Evolutionary conservation across 2,113 vertebrate species (phyloP), one percentile per base, ranked within the genome.

Genomic region (Heloderma charlesbogerti): DNA sequence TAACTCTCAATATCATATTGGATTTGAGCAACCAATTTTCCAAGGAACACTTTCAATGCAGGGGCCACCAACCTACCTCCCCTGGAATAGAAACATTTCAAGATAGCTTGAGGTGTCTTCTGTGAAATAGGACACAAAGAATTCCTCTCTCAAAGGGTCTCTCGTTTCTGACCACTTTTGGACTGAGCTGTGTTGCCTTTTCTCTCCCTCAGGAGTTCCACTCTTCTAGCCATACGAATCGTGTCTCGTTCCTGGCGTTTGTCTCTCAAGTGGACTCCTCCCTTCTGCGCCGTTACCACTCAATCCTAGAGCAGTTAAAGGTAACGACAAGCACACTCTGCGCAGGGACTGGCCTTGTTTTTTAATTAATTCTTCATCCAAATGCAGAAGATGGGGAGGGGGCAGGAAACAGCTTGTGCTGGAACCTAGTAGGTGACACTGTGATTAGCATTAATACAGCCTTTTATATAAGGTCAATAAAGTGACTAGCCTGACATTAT

Each of bases 221-320:
- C 90, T 92, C 92, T 22, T 94, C 94, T 27, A 94, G 88, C n/a
- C 92, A 90, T 0, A 15, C 27, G 0, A 94, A 97, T 66, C 94
- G 89, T 31, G 66, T 40, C 0, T 92, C 93, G 29, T 87, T 97
- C 83, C 89, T 96, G 80, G 92, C 93, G 0, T 97, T 97, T 84
- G 94, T 94, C 0, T 86, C 94, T 10, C 96, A 96, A 0, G 94
- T 96, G 89, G 95, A 97, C 48, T 89, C 89, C 48, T 96, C 94
- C 6, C 96, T 96, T 34, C 74, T 97, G 71, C 95, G 90, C 13
- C 97, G 87, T 69, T 97, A 97, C 83, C 94, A 97, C 43, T 91
- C 92, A 0, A 9, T 94, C 89, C 93, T 97, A 82, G 89, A 90
- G 89, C 91, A 72, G 51, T 94, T 97, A 90, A 95, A 97, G 95